Base-by-base conservation (phyloP, 2,888 invertebrate genomes). In the Drosophila algonquin region DNA sequence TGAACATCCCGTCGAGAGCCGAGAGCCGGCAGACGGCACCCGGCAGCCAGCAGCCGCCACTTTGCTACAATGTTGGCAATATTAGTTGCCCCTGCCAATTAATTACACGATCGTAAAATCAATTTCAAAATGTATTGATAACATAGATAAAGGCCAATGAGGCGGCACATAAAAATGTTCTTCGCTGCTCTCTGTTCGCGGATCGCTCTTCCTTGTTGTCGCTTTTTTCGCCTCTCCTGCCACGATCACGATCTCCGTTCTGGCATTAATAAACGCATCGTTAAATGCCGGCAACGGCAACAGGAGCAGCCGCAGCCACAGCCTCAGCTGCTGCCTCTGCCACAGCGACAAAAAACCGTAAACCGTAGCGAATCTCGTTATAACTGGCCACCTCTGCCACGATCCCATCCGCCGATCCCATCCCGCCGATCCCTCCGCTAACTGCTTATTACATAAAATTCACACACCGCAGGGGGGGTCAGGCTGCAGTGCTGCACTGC, bases 191-290 rank as follows among this genome's bases (percentile, higher is more conserved):
- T 1, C 2, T n/a, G 35, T n/a, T n/a, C n/a, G n/a, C n/a, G n/a
- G n/a, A n/a, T n/a, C n/a, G n/a, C n/a, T n/a, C n/a, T 5, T 44
- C 21, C 5, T 8, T 53, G 10, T 21, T 40, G 4, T 9, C 18
- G 18, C 18, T 45, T 47, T 30, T 16, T n/a, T 45, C 46, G 35
- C 50, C 40, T 61, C 30, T 32, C 18, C 40, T 40, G 35, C 44
- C 40, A 21, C 54, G 65, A 67, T 67, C 68, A 56, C 68, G 67
- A 68, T 56, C 63, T 56, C 63, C 53, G 63, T 63, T 51, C 62
- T 54, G 67, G 73, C 79, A 84, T 81, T 77, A 80, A 84, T 87
- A 87, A 83, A 84, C 81, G 82, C 85, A 77, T 83, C 82, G 82
- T 87, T 79, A 83, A 83, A 64, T 73, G 84, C 74, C 54, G 59